phyloP scores from a whole-genome alignment of 2,888 invertebrate genomes.

The Proisotoma minuta region DNA sequence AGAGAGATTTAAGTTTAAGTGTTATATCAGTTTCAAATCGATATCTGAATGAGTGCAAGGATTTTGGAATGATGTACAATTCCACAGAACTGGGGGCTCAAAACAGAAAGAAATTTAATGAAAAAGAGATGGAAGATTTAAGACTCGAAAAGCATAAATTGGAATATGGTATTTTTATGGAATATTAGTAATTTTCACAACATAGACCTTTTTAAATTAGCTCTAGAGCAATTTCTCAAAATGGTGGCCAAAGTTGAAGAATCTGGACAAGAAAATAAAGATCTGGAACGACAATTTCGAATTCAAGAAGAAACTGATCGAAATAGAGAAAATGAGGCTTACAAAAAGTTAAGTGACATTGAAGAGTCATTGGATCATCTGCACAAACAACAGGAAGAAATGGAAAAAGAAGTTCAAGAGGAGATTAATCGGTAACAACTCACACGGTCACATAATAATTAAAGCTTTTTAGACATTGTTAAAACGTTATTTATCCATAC shows the following conservation, averaged over 20 bases:
- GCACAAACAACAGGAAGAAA: background rate
- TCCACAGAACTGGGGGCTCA: background rate
- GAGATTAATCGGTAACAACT: slow-evolving; percentile 5
- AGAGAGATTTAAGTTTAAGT: background rate
- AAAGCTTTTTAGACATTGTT: no score
- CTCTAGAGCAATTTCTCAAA: background rate
- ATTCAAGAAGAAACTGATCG: background rate
- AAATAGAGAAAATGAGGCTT: slow-evolving; percentile 1
- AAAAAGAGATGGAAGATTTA: background rate
- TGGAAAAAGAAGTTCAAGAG: background rate
- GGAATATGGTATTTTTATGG: slow-evolving; percentile 10
- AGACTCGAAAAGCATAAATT: background rate
- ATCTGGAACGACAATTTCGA: background rate
- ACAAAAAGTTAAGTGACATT: background rate
- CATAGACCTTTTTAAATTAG: background rate
- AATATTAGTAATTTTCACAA: background rate
- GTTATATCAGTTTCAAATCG: background rate
- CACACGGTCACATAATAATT: no score
- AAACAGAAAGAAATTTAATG: background rate
- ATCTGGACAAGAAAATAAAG: background rate
- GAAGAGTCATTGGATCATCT: background rate
- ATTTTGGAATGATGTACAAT: slow-evolving; percentile 5
- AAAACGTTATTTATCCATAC: no score
- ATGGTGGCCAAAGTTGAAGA: background rate
- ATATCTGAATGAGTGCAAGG: background rate